Conservation (phyloP, 2,113 vertebrate genomes). For the Loxodonta africana region DNA sequence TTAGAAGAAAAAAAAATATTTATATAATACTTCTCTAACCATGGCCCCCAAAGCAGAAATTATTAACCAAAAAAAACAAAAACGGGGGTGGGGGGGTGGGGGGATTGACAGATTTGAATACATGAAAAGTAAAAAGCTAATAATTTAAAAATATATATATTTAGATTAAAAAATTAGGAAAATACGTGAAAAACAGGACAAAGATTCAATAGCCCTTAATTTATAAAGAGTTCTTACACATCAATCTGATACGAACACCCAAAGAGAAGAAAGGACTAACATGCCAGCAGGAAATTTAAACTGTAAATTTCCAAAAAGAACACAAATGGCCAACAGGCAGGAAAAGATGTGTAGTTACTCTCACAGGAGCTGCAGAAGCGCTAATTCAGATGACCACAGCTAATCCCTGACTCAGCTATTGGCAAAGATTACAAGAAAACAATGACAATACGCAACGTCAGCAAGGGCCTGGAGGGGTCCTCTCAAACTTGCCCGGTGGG, state of each 20-base stretch:
- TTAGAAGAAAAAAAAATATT: neutral
- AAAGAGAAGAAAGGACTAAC: neutral
- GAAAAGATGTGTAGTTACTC: neutral
- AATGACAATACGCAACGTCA: neutral
- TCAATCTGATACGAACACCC: neutral
- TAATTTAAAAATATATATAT: neutral
- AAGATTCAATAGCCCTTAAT: neutral
- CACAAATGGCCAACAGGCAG: neutral
- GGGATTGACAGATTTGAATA: neutral
- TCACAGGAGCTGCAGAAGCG: neutral
- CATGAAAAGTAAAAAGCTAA: neutral
- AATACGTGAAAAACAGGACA: neutral
- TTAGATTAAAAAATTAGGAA: neutral
- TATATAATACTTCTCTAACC: neutral
- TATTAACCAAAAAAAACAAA: neutral
- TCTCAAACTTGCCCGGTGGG: no score
- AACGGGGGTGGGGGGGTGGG: no score
- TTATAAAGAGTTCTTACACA: neutral
- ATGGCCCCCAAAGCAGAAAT: neutral
- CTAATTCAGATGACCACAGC: neutral
- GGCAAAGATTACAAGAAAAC: neutral
- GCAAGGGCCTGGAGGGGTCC: no score
- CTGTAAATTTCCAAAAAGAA: neutral
- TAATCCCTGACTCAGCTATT: neutral
- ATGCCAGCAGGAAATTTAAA: neutral